A percentile compares a stretch with the other conserved stretches of the same genome.
Evolutionary conservation across 2,888 invertebrate species (phyloP).

Genomic region (Caenorhabditis sinica): DNA sequence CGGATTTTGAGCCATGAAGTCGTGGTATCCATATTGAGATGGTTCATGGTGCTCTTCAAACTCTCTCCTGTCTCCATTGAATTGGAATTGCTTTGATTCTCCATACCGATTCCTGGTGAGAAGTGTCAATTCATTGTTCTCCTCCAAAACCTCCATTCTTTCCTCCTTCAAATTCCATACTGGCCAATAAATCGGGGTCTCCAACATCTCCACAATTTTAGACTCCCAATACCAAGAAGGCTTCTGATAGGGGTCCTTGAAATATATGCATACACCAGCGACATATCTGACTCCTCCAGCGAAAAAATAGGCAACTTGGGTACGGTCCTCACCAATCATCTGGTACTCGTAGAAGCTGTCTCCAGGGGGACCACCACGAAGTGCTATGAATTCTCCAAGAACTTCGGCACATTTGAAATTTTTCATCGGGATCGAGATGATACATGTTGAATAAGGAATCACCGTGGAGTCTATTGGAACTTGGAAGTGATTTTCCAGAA

Average conservation of each 20-base stretch:
- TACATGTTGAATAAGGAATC: neutral
- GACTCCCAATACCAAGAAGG: neutral
- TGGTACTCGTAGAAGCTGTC: slow-evolving; percentile 1
- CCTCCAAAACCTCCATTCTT: no score
- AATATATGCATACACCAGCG: slow-evolving; percentile 3
- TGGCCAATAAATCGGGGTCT: neutral
- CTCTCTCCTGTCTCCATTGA: no score
- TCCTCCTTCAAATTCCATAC: neutral
- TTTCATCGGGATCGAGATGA: neutral
- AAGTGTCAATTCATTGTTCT: no score
- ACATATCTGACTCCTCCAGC: neutral
- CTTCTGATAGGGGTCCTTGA: neutral
- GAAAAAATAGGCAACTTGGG: neutral
- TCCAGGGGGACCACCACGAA: neutral
- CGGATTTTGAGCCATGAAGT: no score
- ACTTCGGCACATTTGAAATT: neutral
- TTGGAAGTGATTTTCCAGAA: neutral
- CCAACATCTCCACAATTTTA: neutral
- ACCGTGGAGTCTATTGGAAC: neutral
- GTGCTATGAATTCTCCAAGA: neutral
- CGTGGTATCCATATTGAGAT: no score
- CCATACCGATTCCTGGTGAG: no score
- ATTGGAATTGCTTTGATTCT: no score
- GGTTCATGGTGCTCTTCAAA: no score
- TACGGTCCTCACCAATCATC: slow-evolving; percentile 14